Evolutionary conservation across 1,140 invertebrate genomes (phyloP), one percentile per base, ranked within the genome.

Genomic region (Zaprionus capensis): DNA sequence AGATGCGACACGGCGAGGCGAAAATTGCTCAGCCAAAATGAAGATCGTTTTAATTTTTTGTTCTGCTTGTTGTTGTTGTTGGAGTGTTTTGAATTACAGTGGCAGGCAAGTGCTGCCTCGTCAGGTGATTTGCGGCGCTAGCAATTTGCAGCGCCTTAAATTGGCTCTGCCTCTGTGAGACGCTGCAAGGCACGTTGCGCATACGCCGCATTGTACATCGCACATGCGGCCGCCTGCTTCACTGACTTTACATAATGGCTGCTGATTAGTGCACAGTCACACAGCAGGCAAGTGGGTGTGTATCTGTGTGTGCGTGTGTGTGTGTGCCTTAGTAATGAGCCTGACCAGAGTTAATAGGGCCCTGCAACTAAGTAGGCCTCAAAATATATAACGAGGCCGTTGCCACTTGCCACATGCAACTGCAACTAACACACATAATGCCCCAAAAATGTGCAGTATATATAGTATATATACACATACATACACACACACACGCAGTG

Each of bases 1-100:
- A 71, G 41, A 31, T 28, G 59, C 51, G 56, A 55, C 69, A 72
- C 49, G 63, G 14, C 34, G 38, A 71, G 34, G 31, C 72, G 70
- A 73, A 86, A 88, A 88, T 88, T 88, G 84, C 84, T 88, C 65
- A 79, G 84, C 85, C 64, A 77, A 88, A 87, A 88, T 88, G 84
- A 82, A 84, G 88, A 88, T 88, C 84, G 84, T 88, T 88, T 88
- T 88, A 88, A 88, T 88, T 88, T 88, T 82, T 31, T 79, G 78
- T 51, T 55, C 4, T 6, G 49, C 11, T 17, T 28, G 24, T 4
- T 15, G 58, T 28, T 53, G 62, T 36, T 70, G 55, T 38, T 14
- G 28, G 28, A 4, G 34, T 49, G 12, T 49, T 49, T 24, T 51
- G 46, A 51, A 12, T 51, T 51, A 51, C 46, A 5, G 20, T 5